Evolutionary conservation across 2,797 vertebrate species (phyloP), one percentile per base, ranked within the genome.

Genomic region (Antrozous pallidus): DNA sequence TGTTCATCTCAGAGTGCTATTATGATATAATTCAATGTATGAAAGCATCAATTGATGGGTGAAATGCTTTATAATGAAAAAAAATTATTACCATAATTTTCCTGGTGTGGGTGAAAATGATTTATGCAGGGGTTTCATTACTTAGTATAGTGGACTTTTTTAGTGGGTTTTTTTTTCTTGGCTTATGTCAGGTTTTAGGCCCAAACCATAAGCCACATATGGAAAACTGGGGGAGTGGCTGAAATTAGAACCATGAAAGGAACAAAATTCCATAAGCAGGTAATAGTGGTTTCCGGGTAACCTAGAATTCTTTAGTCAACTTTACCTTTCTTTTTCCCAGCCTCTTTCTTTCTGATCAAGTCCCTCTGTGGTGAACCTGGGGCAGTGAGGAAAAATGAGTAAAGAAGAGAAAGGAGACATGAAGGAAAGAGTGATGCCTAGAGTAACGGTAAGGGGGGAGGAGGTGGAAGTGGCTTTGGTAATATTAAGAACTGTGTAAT

Each of bases 41-140:
- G 80, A 90, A 90, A 81, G 31, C 22, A 84, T 47, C n/a, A 79
- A 78, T 36, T n/a, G 67, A 90, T 45, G 38, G 51, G 18, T 94
- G 47, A 75, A 90, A 92, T 40, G 54, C 33, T 88, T 92, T 85
- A 73, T 14, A 45, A 24, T 91, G 79, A 38, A 94, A 96, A 88
- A 54, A 73, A 78, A 79, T 51, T 69, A 90, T 73, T 80, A 65
- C 26, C 17, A n/a, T 90, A 36, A 87, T 88, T 95, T 88, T 31
- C 61, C 79, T 61, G n/a, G 65, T 71, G 14, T 80, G 17, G 17
- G 56, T 65, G 24, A 63, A 90, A 92, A 92, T 40, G 77, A 95
- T 65, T 87, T 92, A 73, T 47, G 40, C 4, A 31, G 69, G 36
- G 26, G 24, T 82, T 94, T 94, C 36, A 91, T 95, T 88, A 82